Evolutionary conservation across 2,888 invertebrate species (phyloP), one percentile per base, ranked within the genome.

Genomic region (Nemoura dubitans): DNA sequence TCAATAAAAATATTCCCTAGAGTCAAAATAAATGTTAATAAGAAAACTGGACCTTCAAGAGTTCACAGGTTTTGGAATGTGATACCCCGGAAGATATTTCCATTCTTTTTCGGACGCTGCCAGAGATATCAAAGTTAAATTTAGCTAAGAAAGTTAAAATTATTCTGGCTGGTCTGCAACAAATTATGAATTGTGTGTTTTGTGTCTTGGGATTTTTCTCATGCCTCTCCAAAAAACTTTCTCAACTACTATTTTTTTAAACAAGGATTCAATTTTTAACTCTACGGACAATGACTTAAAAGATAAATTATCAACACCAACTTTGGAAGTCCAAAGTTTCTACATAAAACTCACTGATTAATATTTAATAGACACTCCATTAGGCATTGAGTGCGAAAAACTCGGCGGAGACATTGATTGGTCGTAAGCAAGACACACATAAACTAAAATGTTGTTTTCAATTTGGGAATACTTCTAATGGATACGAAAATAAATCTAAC

Each of bases 11-110:
- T 29, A 30, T 78, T 81, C 81, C 30, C 81, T 10, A 6, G 81
- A 28, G 81, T 30, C n/a, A 29, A n/a, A 81, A 30, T 28, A 81
- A 81, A 81, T 81, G 81, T 81, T 81, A 81, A 81, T 81, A 81
- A 81, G 30, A 81, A 28, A 29, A 59, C 59, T 59, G 59, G 59
- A 59, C 59, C 6, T 21, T 59, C 59, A 16, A 21, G 59, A 59
- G 14, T 59, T 59, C 59, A 59, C 10, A 21, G 3, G 59, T 14
- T 1, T 7, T 59, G 59, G 21, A 59, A 59, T 21, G 59, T 10
- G 21, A 59, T 36, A 6, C n/a, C 36, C 36, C 10, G 36, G 36
- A 59, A 21, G 10, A 36, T 7, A 59, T 59, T 7, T 59, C 10
- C 36, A 6, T 36, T 59, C 21, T 21, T 59, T 59, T 3, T 1